phyloP scores from a whole-genome alignment of 2,797 vertebrate genomes.

The Pogonophryne albipinna region DNA sequence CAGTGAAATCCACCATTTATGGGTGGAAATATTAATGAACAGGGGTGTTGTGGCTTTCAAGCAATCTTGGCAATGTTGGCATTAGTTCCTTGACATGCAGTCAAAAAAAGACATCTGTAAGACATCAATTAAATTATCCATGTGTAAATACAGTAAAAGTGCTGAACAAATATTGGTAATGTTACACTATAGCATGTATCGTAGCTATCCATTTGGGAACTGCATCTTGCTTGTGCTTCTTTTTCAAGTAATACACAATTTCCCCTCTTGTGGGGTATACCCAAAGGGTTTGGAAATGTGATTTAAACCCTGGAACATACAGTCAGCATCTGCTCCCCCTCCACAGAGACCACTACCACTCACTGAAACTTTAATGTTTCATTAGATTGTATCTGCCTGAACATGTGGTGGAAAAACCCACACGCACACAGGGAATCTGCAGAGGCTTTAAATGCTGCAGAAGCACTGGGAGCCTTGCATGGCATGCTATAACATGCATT shows the following conservation, averaged over 20 bases:
- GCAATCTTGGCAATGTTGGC: conserved; percentile 1
- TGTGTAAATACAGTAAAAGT: not conserved
- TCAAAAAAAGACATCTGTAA: not conserved
- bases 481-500: conserved; percentile 14
- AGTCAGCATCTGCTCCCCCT: conserved; percentile 67
- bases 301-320: conserved; percentile 58
- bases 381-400: conserved; percentile 52
- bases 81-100: not conserved
- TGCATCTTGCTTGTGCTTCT: conserved; percentile 15
- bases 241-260: conserved; percentile 42
- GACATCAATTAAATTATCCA: conserved; percentile 1
- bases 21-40: conserved; percentile 28
- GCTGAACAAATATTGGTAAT: conserved; percentile 23
- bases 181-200: not conserved
- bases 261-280: conserved; percentile 25
- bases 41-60: conserved; percentile 23
- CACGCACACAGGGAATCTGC: conserved; percentile 19
- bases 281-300: conserved; percentile 52
- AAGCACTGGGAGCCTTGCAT: conserved; percentile 5
- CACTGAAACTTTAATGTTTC: conserved; percentile 71
- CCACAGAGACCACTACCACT: conserved; percentile 57
- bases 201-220: conserved; percentile 21
- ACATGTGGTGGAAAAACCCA: conserved; percentile 45
- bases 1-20: conserved; percentile 23
- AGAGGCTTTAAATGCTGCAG: conserved; percentile 31